Evolutionary conservation across 2,888 invertebrate species (phyloP), one percentile per base, ranked within the genome.

Genomic region (Bellardia bayeri): DNA sequence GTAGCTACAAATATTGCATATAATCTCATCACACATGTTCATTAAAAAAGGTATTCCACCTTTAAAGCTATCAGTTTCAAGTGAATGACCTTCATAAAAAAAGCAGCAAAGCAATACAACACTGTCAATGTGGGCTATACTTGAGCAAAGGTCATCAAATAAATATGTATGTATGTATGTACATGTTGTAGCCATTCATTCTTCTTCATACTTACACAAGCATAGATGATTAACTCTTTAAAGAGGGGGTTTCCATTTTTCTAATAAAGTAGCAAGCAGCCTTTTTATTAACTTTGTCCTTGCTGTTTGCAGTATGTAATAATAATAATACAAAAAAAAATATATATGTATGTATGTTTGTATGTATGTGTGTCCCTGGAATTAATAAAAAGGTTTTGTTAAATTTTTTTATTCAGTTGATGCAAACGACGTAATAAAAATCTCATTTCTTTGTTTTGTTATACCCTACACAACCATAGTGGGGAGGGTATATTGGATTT

Each of bases 361-460:
- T 23, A 23, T 23, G 23, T 23, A 23, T 23, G 23, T 23, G 37
- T 64, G 54, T 71, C 40, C 54, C 23, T 71, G 16, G 16, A 40
- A 37, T 37, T 71, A 49, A 49, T 14, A 71, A 23, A 71, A 71
- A 71, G 51, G 54, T 33, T 69, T 71, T 42, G 4, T 4, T 66
- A 45, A 14, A 45, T 40, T 71, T 40, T 71, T 54, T 13, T 71
- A 13, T 54, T 71, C 56, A 51, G 16, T 40, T 71, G 23, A 56
- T 71, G 40, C 23, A 23, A 40, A 71, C 54, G 54, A 71, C 40
- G 37, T 40, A 40, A 56, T 71, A 71, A 40, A 71, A 56, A 56
- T 56, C 54, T 13, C 49, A 69, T 51, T 71, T 40, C 16, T 71
- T 61, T 61, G 11, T 23, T 23, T 23, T 23, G 23, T 23, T 23